Base-by-base conservation (phyloP, 2,113 vertebrate species). In the Piprites chloris region DNA sequence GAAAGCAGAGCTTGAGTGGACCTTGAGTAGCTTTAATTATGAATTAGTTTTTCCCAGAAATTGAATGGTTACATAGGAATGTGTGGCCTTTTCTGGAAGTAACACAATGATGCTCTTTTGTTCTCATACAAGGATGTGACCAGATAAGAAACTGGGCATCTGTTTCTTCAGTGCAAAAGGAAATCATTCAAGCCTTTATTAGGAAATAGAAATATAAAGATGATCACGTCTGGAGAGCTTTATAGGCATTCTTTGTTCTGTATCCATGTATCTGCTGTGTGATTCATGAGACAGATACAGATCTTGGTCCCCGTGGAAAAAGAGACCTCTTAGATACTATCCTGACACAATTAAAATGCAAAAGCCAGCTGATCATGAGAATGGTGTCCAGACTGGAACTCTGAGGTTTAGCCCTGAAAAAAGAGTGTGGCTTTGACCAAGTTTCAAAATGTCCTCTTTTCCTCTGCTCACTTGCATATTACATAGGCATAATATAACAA, bases 241-340 rank as follows among this genome's bases (percentile, higher is more conserved):
- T 47, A 69, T 2, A 0, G 66, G 32, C 55, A 71, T 72, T 39
- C 47, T 94, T 95, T 85, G 66, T 82, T 95, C 63, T 68, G 23
- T 35, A 78, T 81, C 41, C 49, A 30, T 30, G 11, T 89, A 87
- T 93, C 84, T 92, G 41, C 44, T 75, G 9, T n/a, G 52, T 95
- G 94, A 94, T 87, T 94, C 78, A 94, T 5, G 63, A 53, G 37
- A 69, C 5, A 91, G 89, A 96, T 87, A 66, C 16, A 83, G 71
- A 94, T 89, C 87, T 89, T 83, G 41, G 59, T 92, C 75, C 42
- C 85, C 6, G 14, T 15, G 85, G 92, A 61, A 69, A 79, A 80
- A 46, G 28, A 52, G 33, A 76, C 35, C 75, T 93, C 71, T 94
- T 59, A 68, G 58, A 87, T n/a, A 52, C 30, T 59, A 35, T 75